Evolutionary conservation across 2,797 vertebrate species (phyloP), one percentile per base, ranked within the genome.

Genomic region (Pantherophis vulpinus): DNA sequence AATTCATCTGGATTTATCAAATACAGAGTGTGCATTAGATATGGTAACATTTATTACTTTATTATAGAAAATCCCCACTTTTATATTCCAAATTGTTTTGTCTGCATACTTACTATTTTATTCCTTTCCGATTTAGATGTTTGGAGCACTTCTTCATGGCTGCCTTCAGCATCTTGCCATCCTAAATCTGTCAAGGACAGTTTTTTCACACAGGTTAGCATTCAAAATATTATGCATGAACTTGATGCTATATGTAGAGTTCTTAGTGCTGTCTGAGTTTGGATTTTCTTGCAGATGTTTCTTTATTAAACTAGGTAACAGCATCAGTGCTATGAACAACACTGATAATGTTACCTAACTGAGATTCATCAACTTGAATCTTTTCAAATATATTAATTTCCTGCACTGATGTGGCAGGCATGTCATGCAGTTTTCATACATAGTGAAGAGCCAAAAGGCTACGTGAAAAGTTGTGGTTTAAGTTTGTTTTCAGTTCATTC

Each of bases 11-110:
- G 99, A 99, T 97, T 98, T 99, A 96, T 99, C 99, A 96, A 99
- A 98, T 97, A 99, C 99, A 0, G 99, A 99, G 96, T 99, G 99
- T 97, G 98, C 98, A 0, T 97, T 99, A 96, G 99, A 99, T 96
- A 98, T 98, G 98, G 99, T 99, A 98, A 97, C 93, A 1, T 63
- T 93, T 86, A 56, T 83, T 90, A 87, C 90, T 90, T 79, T 90
- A 58, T 7, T 58, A 23, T 83, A 47, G 95, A 25, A 60, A 92
- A 86, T 5, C 93, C 58, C 27, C 20, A 51, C 88, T 14, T 91
- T 54, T 0, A 1, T 10, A 25, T 93, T 87, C 3, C 25, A 23
- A 0, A n/a, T 66, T 37, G 0, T 3, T 92, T 94, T 91, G 37
- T 94, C 9, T 1, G 14, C 61, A 92, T 1, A 55, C 83, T 94